These are phyloP conservation scores for Ophiothrix spiculata DNA, from an alignment of 35 echinoderm and acorn worm genomes.

Conservation along the genomic window DNA sequence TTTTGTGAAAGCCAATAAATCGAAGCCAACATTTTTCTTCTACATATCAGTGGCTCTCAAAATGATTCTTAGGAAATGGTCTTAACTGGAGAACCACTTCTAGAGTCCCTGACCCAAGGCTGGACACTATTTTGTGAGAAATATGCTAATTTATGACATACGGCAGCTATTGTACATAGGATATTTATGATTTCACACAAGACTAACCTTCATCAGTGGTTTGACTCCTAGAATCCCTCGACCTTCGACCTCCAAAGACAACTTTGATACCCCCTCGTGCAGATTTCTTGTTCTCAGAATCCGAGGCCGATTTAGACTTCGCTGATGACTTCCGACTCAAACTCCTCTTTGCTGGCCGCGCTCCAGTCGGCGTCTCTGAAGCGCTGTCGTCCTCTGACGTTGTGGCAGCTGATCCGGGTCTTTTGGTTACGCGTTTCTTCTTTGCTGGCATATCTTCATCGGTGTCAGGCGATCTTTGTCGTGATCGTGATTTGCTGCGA, in stretches of 20 bases:
- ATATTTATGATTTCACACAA: neutral
- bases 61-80: no score
- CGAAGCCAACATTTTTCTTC: no score
- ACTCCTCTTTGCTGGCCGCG: slow-evolving; percentile 14
- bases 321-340: neutral
- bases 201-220: slow-evolving; percentile 25
- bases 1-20: no score
- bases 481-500: neutral
- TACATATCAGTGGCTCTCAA: no score
- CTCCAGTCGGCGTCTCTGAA: neutral
- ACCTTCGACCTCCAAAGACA: neutral
- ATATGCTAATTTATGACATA: no score
- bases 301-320: slow-evolving; percentile 22
- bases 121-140: no score
- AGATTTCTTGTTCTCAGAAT: neutral
- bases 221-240: neutral
- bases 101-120: no score
- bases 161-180: no score
- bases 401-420: neutral
- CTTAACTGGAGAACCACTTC: no score
- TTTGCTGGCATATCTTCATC: neutral
- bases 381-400: neutral
- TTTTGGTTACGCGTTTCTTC: neutral
- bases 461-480: neutral
- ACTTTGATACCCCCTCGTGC: neutral